Evolutionary conservation across 2,113 vertebrate genomes (phyloP).

Genomic region (Peromyscus leucopus): DNA sequence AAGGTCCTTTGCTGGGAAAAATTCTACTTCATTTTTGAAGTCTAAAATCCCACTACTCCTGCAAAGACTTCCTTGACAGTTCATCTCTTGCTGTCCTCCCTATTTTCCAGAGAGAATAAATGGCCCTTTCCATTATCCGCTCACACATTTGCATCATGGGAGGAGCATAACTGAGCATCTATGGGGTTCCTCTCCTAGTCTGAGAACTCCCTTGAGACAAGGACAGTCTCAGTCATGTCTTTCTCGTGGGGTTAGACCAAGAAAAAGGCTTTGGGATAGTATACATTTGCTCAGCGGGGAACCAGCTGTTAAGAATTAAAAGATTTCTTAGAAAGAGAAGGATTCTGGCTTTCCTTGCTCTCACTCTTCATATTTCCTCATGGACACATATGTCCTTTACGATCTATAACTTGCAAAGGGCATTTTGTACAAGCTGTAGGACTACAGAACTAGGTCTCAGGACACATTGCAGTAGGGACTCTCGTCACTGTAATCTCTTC

Average conservation of each 20-base stretch:
- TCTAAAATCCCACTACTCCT: neutral
- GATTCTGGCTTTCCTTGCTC: neutral
- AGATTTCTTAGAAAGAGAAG: neutral
- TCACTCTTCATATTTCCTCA: slow-evolving; percentile 39
- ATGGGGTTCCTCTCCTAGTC: neutral
- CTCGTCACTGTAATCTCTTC: slow-evolving; percentile 29
- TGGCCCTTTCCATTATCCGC: neutral
- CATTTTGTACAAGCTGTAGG: neutral
- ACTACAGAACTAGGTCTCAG: slow-evolving; percentile 28
- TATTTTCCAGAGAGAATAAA: neutral
- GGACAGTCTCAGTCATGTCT: neutral
- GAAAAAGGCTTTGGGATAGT: neutral
- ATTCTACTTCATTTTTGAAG: neutral
- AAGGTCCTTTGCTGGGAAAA: neutral
- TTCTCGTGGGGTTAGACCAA: neutral
- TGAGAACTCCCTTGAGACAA: neutral
- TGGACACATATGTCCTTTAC: neutral
- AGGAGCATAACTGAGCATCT: neutral
- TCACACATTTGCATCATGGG: neutral
- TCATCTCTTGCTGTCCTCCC: neutral
- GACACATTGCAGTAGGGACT: slow-evolving; percentile 22
- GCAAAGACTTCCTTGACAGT: neutral
- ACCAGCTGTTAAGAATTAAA: neutral
- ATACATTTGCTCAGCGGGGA: neutral
- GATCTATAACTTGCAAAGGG: slow-evolving; percentile 57